These are phyloP conservation scores for Poliocrania exsul DNA, from an alignment of 2,797 vertebrate genomes.

Conservation along the genomic window DNA sequence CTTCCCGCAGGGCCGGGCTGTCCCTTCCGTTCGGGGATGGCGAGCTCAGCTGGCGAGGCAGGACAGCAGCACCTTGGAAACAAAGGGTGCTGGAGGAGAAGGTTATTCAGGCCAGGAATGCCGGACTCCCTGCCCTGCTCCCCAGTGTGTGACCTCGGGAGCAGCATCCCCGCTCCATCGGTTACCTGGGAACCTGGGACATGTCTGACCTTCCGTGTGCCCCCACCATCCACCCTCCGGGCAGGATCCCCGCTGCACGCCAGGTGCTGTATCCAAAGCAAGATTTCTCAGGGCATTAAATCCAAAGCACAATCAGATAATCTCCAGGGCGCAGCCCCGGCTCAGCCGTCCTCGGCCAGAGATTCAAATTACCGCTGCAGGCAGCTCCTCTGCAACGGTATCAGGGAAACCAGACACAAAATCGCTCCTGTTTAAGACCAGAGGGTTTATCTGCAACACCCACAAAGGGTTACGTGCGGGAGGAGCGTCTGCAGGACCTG, in stretches of 20 bases:
- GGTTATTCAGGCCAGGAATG: background rate
- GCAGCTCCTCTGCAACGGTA: background rate
- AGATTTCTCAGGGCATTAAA: conserved; percentile 10
- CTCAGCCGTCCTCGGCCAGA: background rate
- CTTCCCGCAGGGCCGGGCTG: background rate
- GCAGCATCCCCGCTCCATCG: accelerated
- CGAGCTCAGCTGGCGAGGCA: background rate
- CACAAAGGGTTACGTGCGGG: background rate
- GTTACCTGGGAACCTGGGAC: background rate
- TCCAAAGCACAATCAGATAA: background rate
- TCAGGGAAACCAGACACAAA: background rate
- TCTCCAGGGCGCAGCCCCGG: background rate
- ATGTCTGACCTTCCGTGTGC: background rate
- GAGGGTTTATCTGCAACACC: background rate
- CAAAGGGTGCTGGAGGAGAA: background rate
- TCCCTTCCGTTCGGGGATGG: accelerated
- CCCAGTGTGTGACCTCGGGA: accelerated
- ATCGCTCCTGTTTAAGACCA: background rate
- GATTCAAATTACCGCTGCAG: background rate
- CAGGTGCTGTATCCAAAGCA: background rate
- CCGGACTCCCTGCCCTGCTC: background rate
- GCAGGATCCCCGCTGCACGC: background rate
- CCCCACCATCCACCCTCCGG: background rate
- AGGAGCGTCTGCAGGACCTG: background rate
- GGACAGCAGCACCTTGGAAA: background rate